Base-by-base conservation (phyloP, 2,797 vertebrate genomes). In the Cyprinella venusta region DNA sequence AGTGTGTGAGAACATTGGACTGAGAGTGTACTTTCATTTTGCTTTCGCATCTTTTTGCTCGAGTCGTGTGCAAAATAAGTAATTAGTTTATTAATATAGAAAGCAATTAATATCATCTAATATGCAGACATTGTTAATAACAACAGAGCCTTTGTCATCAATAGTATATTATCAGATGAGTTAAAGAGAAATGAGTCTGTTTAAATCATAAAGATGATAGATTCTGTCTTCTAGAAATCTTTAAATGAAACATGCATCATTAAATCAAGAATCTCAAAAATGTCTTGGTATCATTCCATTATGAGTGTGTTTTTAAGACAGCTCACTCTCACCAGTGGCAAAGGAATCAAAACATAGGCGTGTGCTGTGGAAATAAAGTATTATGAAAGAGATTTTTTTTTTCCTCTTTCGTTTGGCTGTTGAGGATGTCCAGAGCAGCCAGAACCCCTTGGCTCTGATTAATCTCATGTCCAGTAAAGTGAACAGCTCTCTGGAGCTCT, bases 341-440 rank as follows among this genome's bases (percentile, higher is more conserved):
- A 88, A 88, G 85, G 83, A 91, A 91, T 79, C 87, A 93, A 94
- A 93, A 93, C 92, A 93, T 88, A 90, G 89, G 89, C 89, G 89
- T 93, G 92, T 88, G 81, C 88, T 1, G 76, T 81, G 86, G 84
- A 86, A 88, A 82, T 69, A 89, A 87, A 87, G 81, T 87, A 81
- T 75, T 80, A 90, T 89, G 84, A 86, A 89, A 80, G 70, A 48
- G 42, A n/a, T 6, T 8, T 72, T 3, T 63, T 48, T 48, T 15
- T 16, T 15, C 45, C 16, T 48, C 45, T 77, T 72, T 85, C 36
- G 26, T 19, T 64, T 65, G 40, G 68, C 70, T 68, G 69, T 54
- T 74, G 63, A 76, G 52, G 64, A 45, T 59, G 61, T 70, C 65
- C 74, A 77, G 74, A 61, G 65, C 74, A 76, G 81, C 81, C 74